phyloP scores from a whole-genome alignment of 30 jellyfish, hydroid and myxozoan species.

The Phacellophora camtschatica region DNA sequence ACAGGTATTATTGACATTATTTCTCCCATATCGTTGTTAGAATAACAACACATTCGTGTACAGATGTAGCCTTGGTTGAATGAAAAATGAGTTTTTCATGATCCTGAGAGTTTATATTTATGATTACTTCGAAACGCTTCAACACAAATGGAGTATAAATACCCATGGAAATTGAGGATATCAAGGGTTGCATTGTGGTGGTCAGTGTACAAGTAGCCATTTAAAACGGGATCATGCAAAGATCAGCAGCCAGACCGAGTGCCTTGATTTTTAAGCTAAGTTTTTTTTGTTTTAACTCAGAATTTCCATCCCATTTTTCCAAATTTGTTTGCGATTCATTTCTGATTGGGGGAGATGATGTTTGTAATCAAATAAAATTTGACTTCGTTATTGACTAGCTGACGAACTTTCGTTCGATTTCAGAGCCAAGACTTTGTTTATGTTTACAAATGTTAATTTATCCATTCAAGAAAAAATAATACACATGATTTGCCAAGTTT shows the following conservation, averaged over 20 bases:
- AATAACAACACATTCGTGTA: too few species aligned
- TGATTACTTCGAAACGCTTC: too few species aligned
- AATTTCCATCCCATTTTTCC: not conserved
- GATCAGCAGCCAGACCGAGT: not conserved
- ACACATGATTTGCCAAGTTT: not conserved
- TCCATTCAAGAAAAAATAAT: not conserved
- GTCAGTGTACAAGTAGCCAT: not conserved
- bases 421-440: not conserved
- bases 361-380: not conserved
- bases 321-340: not conserved
- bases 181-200: not conserved
- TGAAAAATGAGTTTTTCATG: too few species aligned
- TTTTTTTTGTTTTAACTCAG: not conserved
- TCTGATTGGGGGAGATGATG: not conserved
- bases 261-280: too few species aligned
- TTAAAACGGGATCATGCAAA: not conserved
- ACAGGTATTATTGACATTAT: too few species aligned
- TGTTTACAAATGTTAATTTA: not conserved
- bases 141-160: too few species aligned
- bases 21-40: too few species aligned
- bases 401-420: not conserved
- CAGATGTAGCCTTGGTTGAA: too few species aligned
- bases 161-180: too few species aligned
- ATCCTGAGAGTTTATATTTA: too few species aligned
- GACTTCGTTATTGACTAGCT: not conserved